Evolutionary conservation across 2,888 invertebrate genomes (phyloP).

Genomic region (Caenorhabditis parvicauda): DNA sequence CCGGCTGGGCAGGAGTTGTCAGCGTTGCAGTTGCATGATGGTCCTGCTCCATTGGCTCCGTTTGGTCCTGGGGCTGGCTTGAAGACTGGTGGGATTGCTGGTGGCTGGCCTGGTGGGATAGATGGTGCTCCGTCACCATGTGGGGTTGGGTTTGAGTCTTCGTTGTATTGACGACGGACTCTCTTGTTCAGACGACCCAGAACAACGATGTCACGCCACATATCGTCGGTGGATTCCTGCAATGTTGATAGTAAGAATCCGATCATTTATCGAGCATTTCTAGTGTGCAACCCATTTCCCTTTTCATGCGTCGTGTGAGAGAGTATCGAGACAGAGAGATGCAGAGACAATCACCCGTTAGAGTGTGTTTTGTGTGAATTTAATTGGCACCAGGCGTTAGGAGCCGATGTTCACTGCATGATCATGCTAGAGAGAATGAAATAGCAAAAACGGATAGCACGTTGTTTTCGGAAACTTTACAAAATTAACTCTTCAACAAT

Average conservation of each 20-base stretch:
- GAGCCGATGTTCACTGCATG: too few species aligned
- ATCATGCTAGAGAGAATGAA: too few species aligned
- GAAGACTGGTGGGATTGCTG: conserved; percentile 49
- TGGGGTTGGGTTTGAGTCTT: conserved; percentile 25
- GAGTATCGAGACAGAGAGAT: too few species aligned
- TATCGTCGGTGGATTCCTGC: conserved; percentile 51
- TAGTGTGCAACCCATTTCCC: too few species aligned
- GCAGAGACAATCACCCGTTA: too few species aligned
- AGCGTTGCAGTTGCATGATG: conserved; percentile 37
- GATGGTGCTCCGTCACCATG: conserved; percentile 40
- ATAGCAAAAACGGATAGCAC: too few species aligned
- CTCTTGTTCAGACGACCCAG: conserved; percentile 37
- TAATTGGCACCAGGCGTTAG: too few species aligned
- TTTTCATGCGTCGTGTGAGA: too few species aligned
- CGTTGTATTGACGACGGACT: conserved; percentile 42
- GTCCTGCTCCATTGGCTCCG: conserved; percentile 38
- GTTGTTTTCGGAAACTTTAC: too few species aligned
- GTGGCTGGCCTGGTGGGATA: conserved; percentile 43
- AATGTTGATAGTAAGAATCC: conserved; percentile 3
- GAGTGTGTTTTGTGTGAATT: too few species aligned
- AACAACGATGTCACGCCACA: conserved; percentile 59
- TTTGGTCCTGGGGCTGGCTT: conserved; percentile 35
- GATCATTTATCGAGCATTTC: background rate
- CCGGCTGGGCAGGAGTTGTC: conserved; percentile 59
- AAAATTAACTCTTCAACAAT: background rate